A percentile compares a stretch with the other conserved stretches of the same genome.
Evolutionary conservation across 2,888 invertebrate genomes (phyloP).

Genomic region (Dasypolia templi): DNA sequence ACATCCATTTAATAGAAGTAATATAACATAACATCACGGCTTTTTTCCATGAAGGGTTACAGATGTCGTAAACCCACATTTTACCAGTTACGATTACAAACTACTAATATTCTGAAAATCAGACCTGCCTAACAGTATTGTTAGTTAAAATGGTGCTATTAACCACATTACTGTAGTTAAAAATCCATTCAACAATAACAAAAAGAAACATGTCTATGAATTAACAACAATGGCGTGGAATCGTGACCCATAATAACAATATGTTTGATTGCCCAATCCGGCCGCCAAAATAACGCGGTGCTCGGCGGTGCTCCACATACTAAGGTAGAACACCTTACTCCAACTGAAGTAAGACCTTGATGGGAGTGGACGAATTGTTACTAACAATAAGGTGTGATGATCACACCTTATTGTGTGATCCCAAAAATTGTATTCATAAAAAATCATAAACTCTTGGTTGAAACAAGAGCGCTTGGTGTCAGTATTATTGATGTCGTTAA

Average conservation of each 20-base stretch:
- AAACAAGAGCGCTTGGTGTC: neutral
- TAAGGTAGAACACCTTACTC: conserved; percentile 21
- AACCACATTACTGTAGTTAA: conserved; percentile 13
- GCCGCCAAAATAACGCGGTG: conserved; percentile 56
- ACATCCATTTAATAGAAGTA: neutral
- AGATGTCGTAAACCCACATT: neutral
- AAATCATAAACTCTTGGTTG: neutral
- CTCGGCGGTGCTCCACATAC: conserved; percentile 51
- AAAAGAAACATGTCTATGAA: conserved; percentile 36
- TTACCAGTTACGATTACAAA: too few relatives aligned
- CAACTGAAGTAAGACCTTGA: conserved; percentile 18
- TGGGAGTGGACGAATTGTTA: conserved; percentile 11
- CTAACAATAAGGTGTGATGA: neutral
- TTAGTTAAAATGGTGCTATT: conserved; percentile 19
- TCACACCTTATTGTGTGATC: too few relatives aligned
- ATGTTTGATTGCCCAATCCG: conserved; percentile 53
- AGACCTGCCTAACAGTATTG: neutral
- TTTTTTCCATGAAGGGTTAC: neutral
- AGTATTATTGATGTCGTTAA: neutral
- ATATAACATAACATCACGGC: neutral
- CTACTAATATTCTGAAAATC: neutral
- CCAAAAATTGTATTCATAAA: neutral
- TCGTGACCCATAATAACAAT: conserved; percentile 60
- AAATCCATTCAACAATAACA: conserved; percentile 41
- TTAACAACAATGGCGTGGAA: conserved; percentile 44